Evolutionary conservation across 2,888 invertebrate species (phyloP), one percentile per base, ranked within the genome.

Genomic region (Lagria hirta): DNA sequence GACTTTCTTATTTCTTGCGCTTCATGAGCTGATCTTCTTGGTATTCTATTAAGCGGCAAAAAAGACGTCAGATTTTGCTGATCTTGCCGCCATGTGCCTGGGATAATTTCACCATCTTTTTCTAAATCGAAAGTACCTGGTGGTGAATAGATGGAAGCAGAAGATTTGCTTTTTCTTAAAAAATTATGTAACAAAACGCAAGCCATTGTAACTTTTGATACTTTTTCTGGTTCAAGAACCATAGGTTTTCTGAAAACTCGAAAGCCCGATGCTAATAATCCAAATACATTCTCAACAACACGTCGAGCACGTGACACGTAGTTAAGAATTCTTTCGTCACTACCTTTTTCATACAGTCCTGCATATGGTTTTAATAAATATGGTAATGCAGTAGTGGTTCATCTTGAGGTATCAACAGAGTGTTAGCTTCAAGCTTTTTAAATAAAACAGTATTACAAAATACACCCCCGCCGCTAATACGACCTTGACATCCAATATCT

Each of bases 111-210:
- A 7, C 24, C 24, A 24, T 24, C 24, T 24, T 24, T 10, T 24
- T 24, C 24, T 8, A 8, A 5, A 24, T 24, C 24, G 8, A 24
- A 24, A 4, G 24, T 24, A 24, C 24, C 24, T 24, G 7, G 5
- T 24, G 24, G 24, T 5, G 24, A 6, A 8, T 24, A 24, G 8
- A 24, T 24, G 5, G 7, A 4, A 4, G 24, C 8, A 7, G 24
- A 24, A 7, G 5, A 4, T 7, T 6, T 24, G 8, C 24, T 6
- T 4, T 6, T 7, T 13, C 27, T 35, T 28, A 43, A 11, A 38
- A 43, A 54, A 33, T 54, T 57, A 28, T 53, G 52, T 6, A 56
- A 28, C 16, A 45, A 45, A 43, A 49, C 48, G 20, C 54, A 50
- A 11, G 52, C 48, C 7, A 36, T 50, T 16, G 22, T 16, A 36